These are phyloP conservation scores for Lissocephala sabroskyi DNA, from an alignment of 2,888 invertebrate species.

Conservation along the genomic window DNA sequence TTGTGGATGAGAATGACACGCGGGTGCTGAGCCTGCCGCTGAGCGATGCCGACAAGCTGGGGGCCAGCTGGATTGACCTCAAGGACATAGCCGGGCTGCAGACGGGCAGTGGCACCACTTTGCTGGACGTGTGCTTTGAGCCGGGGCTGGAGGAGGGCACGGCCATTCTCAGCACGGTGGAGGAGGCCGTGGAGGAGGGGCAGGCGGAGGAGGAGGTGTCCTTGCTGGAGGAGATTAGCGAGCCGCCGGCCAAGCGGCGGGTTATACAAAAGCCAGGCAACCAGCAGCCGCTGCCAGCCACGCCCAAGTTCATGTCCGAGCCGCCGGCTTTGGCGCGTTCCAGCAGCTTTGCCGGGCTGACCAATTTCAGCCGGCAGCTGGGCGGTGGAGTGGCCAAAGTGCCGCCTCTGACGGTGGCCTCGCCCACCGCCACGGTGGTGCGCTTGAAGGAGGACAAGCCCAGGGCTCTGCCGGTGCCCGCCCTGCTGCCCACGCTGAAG, in stretches of 20 bases:
- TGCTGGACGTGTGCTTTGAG: conserved; percentile 66
- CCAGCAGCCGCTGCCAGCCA: conserved; percentile 12
- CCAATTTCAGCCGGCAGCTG: conserved; percentile 37
- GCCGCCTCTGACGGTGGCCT: too few species aligned
- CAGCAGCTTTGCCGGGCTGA: conserved; percentile 44
- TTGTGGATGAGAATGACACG: conserved; percentile 69
- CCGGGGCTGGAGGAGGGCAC: conserved; percentile 17
- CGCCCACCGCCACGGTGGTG: too few species aligned
- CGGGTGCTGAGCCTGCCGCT: conserved; percentile 68
- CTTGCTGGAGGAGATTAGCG: conserved; percentile 17
- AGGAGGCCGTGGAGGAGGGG: conserved; percentile 17
- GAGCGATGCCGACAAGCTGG: conserved; percentile 67
- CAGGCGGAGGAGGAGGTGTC: conserved; percentile 15
- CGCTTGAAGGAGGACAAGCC: background rate
- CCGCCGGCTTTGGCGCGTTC: conserved; percentile 51
- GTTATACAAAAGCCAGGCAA: conserved; percentile 27
- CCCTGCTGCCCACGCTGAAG: conserved; percentile 37
- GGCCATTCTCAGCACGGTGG: conserved; percentile 38
- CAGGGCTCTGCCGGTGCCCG: conserved; percentile 12
- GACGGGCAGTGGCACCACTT: conserved; percentile 46
- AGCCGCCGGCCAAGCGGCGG: conserved; percentile 42
- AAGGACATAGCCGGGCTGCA: conserved; percentile 70
- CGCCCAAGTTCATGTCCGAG: conserved; percentile 40
- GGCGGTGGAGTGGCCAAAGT: background rate
- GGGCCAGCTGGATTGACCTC: conserved; percentile 70